Conservation (phyloP, 2,113 vertebrate species). For the Boleophthalmus pectinirostris region DNA sequence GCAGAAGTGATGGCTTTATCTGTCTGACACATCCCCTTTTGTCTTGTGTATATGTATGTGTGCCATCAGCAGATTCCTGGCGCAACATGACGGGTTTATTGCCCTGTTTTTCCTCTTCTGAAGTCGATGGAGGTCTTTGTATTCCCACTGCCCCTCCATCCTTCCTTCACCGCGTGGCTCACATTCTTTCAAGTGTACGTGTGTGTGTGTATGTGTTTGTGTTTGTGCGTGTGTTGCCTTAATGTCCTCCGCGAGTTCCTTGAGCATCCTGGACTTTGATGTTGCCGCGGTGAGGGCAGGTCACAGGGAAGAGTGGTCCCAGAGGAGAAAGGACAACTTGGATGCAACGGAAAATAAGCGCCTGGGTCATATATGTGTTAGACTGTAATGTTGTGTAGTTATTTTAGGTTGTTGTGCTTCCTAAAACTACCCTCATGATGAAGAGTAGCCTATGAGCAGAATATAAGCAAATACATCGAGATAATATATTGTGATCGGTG, state of each 20-base stretch:
- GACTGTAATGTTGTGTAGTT: slow-evolving; percentile 1
- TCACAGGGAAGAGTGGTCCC: slow-evolving; percentile 52
- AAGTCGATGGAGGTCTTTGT: slow-evolving; percentile 70
- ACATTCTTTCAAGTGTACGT: slow-evolving; percentile 63
- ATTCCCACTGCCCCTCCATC: slow-evolving; percentile 62
- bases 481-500: too few species aligned
- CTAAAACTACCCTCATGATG: background rate
- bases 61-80: slow-evolving; percentile 82
- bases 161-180: slow-evolving; percentile 66
- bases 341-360: slow-evolving; percentile 39
- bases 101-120: slow-evolving; percentile 68
- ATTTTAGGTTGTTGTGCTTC: background rate
- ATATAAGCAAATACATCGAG: too few species aligned
- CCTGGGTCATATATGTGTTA: background rate
- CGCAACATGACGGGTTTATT: slow-evolving; percentile 73
- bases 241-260: slow-evolving; percentile 43
- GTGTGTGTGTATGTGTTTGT: slow-evolving; percentile 17
- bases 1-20: slow-evolving; percentile 69
- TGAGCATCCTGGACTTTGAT: slow-evolving; percentile 67
- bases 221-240: slow-evolving; percentile 35
- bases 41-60: slow-evolving; percentile 74
- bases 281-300: slow-evolving; percentile 44
- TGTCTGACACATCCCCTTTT: slow-evolving; percentile 72
- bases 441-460: too few species aligned
- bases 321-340: slow-evolving; percentile 37